Percentiles rank a stretch among this genome's conserved stretches.
These are phyloP conservation scores for Synergus japonicus DNA, from an alignment of 2,888 invertebrate species.

Conservation along the genomic window DNA sequence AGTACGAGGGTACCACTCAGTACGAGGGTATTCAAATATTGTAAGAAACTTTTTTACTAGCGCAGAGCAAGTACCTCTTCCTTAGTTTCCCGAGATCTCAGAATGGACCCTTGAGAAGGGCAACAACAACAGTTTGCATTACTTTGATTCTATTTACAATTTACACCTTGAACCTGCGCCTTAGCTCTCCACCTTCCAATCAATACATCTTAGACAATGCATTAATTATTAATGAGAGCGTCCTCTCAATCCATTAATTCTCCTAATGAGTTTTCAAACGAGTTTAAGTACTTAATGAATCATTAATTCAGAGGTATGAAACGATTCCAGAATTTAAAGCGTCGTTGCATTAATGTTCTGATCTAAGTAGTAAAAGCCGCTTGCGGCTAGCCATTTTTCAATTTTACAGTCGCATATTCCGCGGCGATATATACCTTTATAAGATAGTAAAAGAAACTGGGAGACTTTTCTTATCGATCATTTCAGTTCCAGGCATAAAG, in stretches of 20 bases:
- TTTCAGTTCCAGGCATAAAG: no score
- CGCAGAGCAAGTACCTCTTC: constrained; percentile 22
- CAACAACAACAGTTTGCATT: background rate
- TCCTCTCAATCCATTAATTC: background rate
- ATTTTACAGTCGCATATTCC: background rate
- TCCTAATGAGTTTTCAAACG: background rate
- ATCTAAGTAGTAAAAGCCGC: background rate
- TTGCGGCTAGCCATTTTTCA: background rate
- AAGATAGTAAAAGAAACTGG: no score
- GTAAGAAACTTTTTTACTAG: constrained; percentile 39
- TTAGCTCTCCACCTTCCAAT: background rate
- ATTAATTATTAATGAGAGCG: background rate
- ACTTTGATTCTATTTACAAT: constrained; percentile 25
- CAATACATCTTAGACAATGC: constrained; percentile 8
- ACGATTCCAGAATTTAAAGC: background rate
- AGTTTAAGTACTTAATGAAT: background rate
- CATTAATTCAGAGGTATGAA: background rate
- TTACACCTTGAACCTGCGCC: background rate
- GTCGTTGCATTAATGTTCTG: background rate
- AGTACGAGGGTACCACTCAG: background rate
- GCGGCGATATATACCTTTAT: no score
- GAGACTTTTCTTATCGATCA: no score
- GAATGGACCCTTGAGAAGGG: background rate
- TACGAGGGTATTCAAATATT: constrained; percentile 24
- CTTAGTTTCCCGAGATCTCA: background rate